A percentile compares a stretch with the other conserved stretches of the same genome.
Conservation (phyloP, 2,113 vertebrate species). For the Pomatorhinus ruficollis region DNA sequence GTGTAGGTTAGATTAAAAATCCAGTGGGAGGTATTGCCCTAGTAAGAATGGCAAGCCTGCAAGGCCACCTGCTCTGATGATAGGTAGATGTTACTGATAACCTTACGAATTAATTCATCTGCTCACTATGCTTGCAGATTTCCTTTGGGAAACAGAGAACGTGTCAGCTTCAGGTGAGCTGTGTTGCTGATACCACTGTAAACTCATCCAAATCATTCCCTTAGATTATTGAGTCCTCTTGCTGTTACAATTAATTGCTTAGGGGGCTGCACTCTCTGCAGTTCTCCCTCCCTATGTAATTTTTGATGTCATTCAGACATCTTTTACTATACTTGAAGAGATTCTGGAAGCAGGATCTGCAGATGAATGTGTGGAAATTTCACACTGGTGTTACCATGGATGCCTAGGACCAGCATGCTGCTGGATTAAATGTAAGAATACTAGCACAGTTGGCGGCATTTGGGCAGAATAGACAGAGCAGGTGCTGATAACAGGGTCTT, state of each 20-base stretch:
- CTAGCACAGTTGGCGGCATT: neutral
- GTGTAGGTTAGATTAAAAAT: neutral
- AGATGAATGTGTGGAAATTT: neutral
- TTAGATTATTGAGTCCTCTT: neutral
- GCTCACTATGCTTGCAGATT: neutral
- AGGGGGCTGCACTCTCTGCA: neutral
- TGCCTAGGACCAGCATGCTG: neutral
- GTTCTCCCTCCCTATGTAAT: neutral
- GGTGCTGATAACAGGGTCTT: neutral
- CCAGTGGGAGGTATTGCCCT: neutral
- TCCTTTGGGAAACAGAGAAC: neutral
- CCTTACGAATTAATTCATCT: neutral
- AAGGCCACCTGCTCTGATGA: neutral
- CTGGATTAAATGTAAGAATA: neutral
- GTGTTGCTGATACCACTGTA: neutral
- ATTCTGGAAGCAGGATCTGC: neutral
- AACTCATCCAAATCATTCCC: neutral
- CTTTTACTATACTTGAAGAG: neutral
- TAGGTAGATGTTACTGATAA: neutral
- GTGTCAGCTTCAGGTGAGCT: neutral
- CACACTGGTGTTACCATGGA: neutral
- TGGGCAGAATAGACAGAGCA: neutral
- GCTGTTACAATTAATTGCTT: neutral
- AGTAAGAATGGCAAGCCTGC: neutral
- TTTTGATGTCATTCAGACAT: neutral